Evolutionary conservation across 2,888 invertebrate species (phyloP).

Genomic region (Congeria kusceri): DNA sequence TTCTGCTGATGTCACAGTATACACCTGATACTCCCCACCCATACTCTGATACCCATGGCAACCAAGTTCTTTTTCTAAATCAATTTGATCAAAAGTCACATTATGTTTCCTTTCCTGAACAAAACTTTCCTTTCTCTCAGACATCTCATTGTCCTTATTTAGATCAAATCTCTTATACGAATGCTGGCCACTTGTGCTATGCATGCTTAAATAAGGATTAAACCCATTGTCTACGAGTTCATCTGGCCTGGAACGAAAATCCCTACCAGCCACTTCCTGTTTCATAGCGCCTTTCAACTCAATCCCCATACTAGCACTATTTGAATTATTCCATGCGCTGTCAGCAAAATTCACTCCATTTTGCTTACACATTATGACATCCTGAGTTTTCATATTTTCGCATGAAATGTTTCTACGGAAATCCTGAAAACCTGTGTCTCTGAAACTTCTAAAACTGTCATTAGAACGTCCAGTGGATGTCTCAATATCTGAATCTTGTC

Average conservation of each 20-base stretch:
- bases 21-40: conserved; percentile 1
- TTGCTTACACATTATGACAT: conserved; percentile 41
- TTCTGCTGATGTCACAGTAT: background rate
- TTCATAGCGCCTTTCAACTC: background rate
- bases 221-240: conserved; percentile 10
- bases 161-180: background rate
- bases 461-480: no score
- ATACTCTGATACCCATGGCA: background rate
- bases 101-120: background rate
- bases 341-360: conserved; percentile 59
- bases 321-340: background rate
- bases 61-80: conserved; percentile 10
- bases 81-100: conserved; percentile 25
- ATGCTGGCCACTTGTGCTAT: conserved; percentile 39
- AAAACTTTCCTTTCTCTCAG: background rate
- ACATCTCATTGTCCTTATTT: background rate
- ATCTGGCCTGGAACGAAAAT: background rate
- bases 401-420: conserved; percentile 4
- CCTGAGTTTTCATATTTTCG: conserved; percentile 14
- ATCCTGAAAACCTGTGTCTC: conserved; percentile 27
- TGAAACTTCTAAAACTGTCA: no score
- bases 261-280: background rate
- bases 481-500: no score
- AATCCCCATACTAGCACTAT: background rate
- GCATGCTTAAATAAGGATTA: conserved; percentile 38